Evolutionary conservation across 2,113 vertebrate species (phyloP).

Genomic region (Mungos mungo): DNA sequence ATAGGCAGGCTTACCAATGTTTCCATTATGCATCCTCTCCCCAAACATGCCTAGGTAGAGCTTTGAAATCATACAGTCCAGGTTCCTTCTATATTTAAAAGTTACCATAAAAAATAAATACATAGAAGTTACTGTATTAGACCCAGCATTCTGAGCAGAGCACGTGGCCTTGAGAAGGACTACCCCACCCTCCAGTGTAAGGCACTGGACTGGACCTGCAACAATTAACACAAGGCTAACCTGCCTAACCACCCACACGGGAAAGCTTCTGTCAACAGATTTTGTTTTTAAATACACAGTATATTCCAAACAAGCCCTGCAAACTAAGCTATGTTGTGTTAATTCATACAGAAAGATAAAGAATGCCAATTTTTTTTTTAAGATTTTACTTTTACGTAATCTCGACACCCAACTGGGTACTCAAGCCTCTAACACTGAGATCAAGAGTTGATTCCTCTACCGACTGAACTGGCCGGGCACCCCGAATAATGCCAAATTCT

Average conservation of each 20-base stretch:
- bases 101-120: no score
- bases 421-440: background rate
- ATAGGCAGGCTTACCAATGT: background rate
- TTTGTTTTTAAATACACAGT: slow-evolving; percentile 15
- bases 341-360: slow-evolving; percentile 33
- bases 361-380: background rate
- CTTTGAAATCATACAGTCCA: background rate
- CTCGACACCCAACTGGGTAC: background rate
- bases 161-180: background rate
- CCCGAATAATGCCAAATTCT: background rate
- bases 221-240: background rate
- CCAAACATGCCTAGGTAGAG: background rate
- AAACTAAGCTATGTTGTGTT: background rate
- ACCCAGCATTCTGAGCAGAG: background rate
- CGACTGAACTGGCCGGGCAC: background rate
- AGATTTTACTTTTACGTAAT: background rate
- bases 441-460: background rate
- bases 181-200: background rate
- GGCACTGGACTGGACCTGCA: background rate
- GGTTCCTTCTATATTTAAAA: background rate
- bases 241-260: background rate
- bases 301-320: slow-evolving; percentile 5
- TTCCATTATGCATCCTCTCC: background rate
- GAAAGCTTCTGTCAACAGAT: slow-evolving; percentile 26
- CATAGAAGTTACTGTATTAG: background rate